These are phyloP conservation scores for Pseudochaenichthys georgianus DNA, from an alignment of 2,797 vertebrate genomes.

Conservation along the genomic window DNA sequence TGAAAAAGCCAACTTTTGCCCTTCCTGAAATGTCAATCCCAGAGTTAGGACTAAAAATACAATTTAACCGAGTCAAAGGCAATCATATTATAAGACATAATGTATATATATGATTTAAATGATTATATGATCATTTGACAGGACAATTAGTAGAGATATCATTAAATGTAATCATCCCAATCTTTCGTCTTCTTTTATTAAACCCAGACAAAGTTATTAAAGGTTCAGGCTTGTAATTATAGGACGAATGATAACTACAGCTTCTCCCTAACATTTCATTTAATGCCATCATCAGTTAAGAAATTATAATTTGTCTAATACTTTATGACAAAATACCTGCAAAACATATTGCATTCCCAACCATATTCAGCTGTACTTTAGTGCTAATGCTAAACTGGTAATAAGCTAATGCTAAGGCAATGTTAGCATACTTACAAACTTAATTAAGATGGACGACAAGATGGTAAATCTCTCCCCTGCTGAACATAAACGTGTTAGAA, in stretches of 20 bases:
- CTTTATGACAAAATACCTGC: background rate
- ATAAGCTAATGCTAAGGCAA: background rate
- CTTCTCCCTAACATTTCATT: background rate
- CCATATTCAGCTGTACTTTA: background rate
- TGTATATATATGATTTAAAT: too few relatives aligned
- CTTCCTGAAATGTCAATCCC: too few relatives aligned
- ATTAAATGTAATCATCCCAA: conserved; percentile 32
- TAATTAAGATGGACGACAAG: background rate
- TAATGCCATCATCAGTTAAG: background rate
- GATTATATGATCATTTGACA: too few relatives aligned
- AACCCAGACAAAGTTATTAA: conserved; percentile 14
- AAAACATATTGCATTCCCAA: background rate
- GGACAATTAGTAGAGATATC: conserved; percentile 12
- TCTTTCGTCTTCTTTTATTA: conserved; percentile 25
- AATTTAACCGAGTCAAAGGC: too few relatives aligned
- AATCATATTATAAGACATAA: too few relatives aligned
- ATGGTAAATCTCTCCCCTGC: background rate
- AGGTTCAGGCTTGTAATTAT: background rate
- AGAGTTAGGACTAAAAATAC: too few relatives aligned
- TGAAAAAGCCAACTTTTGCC: too few relatives aligned
- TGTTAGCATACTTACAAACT: background rate
- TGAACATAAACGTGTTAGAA: background rate
- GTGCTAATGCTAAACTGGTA: background rate
- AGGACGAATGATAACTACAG: background rate
- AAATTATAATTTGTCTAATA: background rate